Evolutionary conservation across 2,888 invertebrate genomes (phyloP), one percentile per base, ranked within the genome.

Genomic region (Tinea pellionella): DNA sequence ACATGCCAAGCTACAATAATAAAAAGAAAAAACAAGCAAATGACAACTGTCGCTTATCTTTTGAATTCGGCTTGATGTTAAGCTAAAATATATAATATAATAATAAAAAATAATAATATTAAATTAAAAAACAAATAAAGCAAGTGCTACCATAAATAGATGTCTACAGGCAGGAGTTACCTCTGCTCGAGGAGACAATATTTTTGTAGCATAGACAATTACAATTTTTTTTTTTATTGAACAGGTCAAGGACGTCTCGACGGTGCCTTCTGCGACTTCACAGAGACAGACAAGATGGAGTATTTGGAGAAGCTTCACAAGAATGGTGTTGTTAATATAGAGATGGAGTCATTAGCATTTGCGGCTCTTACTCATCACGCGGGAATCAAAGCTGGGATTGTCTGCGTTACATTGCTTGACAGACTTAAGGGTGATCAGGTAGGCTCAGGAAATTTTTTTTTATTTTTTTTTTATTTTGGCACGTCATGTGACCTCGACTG

Each of bases 241-340:
- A 12, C 63, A 95, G 96, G 97, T 30, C 98, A 99, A 86, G 98
- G 96, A 15, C 91, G 99, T 47, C 83, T 97, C 65, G 98, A 99
- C 77, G 98, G 99, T 0, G 98, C 98, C 3, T 98, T 98, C 84
- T 98, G 98, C 79, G 96, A 97, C 69, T 98, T 96, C 83, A 91
- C 91, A 1, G 94, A 95, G 73, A 80, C 89, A n/a, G 97, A 99
- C 64, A 98, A 97, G 82, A 92, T 95, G 90, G 92, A 92, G 57
- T 99, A 96, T 75, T 84, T 99, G 68, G 90, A 91, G 66, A 89
- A 91, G 65, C 74, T 97, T 63, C 91, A 92, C 64, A 90, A 92
- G 63, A 85, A 91, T 57, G 97, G 96, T 1, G 95, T 99, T 12
- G 91, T 94, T 19, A 99, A 99, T 80, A 97, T 99, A 68, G 99